Evolutionary conservation across 1,140 invertebrate genomes (phyloP).

Genomic region (Drosophila willistoni): DNA sequence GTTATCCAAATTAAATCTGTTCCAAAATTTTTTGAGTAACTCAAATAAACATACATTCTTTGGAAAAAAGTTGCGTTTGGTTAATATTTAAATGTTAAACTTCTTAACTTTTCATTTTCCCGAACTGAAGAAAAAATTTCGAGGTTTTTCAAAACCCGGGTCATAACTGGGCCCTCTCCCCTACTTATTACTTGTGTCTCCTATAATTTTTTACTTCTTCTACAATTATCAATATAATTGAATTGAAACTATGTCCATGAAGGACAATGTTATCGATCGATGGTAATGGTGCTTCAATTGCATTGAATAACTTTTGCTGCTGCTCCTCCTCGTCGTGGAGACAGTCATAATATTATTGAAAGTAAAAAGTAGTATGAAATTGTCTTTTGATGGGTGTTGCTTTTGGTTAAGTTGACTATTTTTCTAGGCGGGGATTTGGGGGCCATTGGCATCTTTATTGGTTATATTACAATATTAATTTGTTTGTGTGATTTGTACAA

Average conservation of each 20-base stretch:
- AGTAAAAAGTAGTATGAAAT: background rate
- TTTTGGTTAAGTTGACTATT: background rate
- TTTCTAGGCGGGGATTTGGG: background rate
- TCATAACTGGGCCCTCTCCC: too few species aligned
- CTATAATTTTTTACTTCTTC: too few species aligned
- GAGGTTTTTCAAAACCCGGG: too few species aligned
- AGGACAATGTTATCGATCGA: slow-evolving; percentile 62
- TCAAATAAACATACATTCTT: too few species aligned
- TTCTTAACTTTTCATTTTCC: too few species aligned
- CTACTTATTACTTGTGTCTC: too few species aligned
- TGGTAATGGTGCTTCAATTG: slow-evolving; percentile 58
- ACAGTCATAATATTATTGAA: slow-evolving; percentile 36
- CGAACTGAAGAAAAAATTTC: too few species aligned
- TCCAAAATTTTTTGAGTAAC: too few species aligned
- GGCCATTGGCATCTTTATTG: slow-evolving; percentile 49
- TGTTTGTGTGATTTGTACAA: slow-evolving; percentile 54
- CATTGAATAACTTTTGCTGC: slow-evolving; percentile 72
- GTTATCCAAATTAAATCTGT: too few species aligned
- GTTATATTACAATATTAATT: slow-evolving; percentile 67
- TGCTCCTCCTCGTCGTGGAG: slow-evolving; percentile 35
- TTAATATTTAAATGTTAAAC: too few species aligned
- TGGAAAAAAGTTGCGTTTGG: too few species aligned
- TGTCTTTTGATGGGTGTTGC: background rate
- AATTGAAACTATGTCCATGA: background rate
- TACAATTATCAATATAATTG: too few species aligned